Base-by-base conservation (phyloP, 2,797 vertebrate genomes). In the Lepus townsendii region DNA sequence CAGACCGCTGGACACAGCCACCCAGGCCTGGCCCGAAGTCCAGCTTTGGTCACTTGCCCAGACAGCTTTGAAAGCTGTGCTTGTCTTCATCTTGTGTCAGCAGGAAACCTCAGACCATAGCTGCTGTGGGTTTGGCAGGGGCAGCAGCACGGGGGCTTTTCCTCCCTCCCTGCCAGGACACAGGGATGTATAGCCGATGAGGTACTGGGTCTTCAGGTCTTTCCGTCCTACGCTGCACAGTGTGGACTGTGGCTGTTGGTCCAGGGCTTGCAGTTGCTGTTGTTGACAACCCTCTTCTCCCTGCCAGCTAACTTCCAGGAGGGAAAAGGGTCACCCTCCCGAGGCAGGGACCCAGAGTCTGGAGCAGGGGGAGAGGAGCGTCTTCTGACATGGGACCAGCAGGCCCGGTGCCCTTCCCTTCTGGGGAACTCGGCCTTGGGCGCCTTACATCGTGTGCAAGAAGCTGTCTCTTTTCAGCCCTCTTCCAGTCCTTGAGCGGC, bases 41-140 rank as follows among this genome's bases (percentile, higher is more conserved):
- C 78, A 78, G 24, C 71, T 62, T 90, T 38, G 66, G n/a, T 62
- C 84, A 83, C 0, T 35, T 27, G 47, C 19, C 68, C 26, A 22
- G 68, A 63, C 57, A 50, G 35, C 82, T 95, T 88, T 66, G n/a
- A 42, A 93, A 90, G 69, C 30, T 12, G n/a, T 0, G 0, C 20
- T 35, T 20, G 35, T 62, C 35, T 78, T 91, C 71, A 42, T 91
- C 27, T 88, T 72, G 50, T 69, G 14, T 80, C 90, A 94, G 90
- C 52, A 91, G 90, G 92, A 94, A 76, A 42, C 42, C 57, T 83
- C 35, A 66, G 66, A 38, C 69, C 32, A 27, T 75, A 35, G 38
- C 14, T 24, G 12, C 73, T 93, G 69, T 73, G 69, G 84, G 50
- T 20, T 88, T 88, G 95, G 87, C 57, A 24, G 38, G 32, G 12